A percentile compares a stretch with the other conserved stretches of the same genome.
These are phyloP conservation scores for Trissolcus brochymenae DNA, from an alignment of 2,888 invertebrate species.

Conservation along the genomic window DNA sequence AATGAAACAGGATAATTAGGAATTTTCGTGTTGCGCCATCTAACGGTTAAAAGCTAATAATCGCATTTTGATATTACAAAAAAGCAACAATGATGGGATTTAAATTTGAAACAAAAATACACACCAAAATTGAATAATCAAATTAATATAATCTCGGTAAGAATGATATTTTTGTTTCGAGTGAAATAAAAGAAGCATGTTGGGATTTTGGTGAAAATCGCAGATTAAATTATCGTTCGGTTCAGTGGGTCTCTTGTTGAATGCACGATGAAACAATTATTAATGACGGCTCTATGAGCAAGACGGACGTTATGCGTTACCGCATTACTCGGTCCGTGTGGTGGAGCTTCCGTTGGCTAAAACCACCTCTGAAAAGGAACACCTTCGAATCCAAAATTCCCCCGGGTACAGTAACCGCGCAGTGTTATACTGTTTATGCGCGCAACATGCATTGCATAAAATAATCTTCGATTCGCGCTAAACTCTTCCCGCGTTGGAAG, in stretches of 20 bases:
- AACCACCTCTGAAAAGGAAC: slow-evolving; percentile 52
- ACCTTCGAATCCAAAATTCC: slow-evolving; percentile 65
- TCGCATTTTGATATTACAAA: no score
- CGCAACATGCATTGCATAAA: slow-evolving; percentile 43
- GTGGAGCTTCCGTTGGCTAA: slow-evolving; percentile 56
- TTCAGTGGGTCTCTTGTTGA: slow-evolving; percentile 60
- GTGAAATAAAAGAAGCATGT: no score
- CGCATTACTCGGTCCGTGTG: slow-evolving; percentile 66
- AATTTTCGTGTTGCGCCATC: no score
- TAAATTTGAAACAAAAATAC: no score
- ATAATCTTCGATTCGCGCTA: slow-evolving; percentile 52
- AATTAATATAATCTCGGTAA: no score
- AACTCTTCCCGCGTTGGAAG: slow-evolving; percentile 39
- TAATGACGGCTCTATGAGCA: slow-evolving; percentile 66
- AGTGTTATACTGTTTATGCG: slow-evolving; percentile 37
- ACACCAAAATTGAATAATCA: no score
- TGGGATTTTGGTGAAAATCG: background rate
- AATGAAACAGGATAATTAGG: no score
- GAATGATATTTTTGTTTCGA: no score
- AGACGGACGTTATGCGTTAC: slow-evolving; percentile 68
- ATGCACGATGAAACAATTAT: slow-evolving; percentile 67
- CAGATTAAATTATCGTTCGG: slow-evolving; percentile 27
- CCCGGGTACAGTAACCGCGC: slow-evolving; percentile 71
- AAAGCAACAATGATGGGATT: no score
- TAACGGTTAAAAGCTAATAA: background rate